A percentile compares a stretch with the other conserved stretches of the same genome.
Conservation (phyloP, 2,797 vertebrate species). For the Gambusia yucatana region DNA sequence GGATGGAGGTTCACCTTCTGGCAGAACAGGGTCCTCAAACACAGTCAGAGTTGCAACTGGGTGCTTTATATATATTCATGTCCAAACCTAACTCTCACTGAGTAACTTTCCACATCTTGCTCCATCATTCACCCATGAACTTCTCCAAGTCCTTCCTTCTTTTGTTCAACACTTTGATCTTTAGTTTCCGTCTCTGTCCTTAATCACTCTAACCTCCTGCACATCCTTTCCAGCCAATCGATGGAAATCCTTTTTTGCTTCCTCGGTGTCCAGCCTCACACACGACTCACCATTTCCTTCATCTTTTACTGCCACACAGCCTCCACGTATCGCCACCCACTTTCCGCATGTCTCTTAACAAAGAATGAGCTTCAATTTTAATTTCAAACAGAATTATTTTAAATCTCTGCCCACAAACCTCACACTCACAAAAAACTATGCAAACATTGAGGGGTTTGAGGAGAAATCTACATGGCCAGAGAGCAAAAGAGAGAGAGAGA, state of each 20-base stretch:
- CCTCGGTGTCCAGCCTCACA: not conserved
- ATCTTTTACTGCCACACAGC: not conserved
- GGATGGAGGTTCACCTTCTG: not conserved
- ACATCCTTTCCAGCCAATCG: not conserved
- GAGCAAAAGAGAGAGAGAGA: slow-evolving; percentile 22
- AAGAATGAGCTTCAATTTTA: not conserved
- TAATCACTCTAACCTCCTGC: not conserved
- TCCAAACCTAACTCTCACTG: not conserved
- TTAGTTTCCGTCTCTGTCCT: not conserved
- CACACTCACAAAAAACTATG: not conserved
- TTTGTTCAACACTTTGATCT: not conserved
- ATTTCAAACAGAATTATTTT: not conserved
- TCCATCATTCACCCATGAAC: not conserved
- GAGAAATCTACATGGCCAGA: slow-evolving; percentile 28
- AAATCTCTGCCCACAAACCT: not conserved
- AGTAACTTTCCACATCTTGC: not conserved
- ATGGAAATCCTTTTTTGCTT: not conserved
- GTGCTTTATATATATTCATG: not conserved
- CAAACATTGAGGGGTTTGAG: not conserved
- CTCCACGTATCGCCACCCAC: not conserved
- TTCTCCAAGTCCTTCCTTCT: not conserved
- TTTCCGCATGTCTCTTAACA: not conserved
- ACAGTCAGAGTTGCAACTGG: not conserved
- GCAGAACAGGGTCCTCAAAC: not conserved
- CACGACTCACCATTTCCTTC: not conserved